Percentiles rank a stretch among this genome's conserved stretches.
Conservation (phyloP, 1,140 invertebrate genomes). For the Aphelinus certus region DNA sequence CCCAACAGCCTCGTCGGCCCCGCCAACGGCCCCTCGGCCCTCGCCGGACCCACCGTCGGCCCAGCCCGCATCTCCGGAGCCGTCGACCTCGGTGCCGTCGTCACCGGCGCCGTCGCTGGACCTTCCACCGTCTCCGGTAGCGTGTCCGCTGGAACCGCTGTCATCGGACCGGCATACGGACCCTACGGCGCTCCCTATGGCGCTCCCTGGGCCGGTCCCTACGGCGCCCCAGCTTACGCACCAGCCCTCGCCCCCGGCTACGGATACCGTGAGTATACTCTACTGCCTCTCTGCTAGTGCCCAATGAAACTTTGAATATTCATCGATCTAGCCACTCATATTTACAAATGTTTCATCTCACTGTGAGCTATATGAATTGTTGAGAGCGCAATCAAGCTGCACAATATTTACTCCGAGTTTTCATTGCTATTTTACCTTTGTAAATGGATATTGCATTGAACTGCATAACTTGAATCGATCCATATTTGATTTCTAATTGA, state of each 20-base stretch:
- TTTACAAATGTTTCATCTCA: no score
- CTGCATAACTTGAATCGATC: no score
- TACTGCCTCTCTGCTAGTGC: neutral
- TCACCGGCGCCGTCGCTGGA: conserved; percentile 60
- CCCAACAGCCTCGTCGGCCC: conserved; percentile 43
- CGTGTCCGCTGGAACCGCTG: conserved; percentile 51
- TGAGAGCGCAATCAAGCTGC: no score
- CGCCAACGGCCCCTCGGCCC: conserved; percentile 36
- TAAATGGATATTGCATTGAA: no score
- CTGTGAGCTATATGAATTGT: no score
- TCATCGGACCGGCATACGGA: conserved; percentile 42
- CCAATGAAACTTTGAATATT: neutral
- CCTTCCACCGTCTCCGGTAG: conserved; percentile 60
- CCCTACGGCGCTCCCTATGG: conserved; percentile 10
- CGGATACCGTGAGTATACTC: no score
- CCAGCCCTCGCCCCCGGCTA: no score
- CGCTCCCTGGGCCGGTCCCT: neutral
- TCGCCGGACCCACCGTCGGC: conserved; percentile 57
- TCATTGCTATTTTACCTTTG: no score
- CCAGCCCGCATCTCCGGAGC: conserved; percentile 60
- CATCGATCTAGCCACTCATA: no score
- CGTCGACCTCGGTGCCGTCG: conserved; percentile 59
- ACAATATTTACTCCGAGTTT: no score
- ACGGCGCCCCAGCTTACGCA: neutral
- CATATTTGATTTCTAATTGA: no score